These are phyloP conservation scores for Hemibagrus guttatus DNA, from an alignment of 2,797 vertebrate species.

Conservation along the genomic window DNA sequence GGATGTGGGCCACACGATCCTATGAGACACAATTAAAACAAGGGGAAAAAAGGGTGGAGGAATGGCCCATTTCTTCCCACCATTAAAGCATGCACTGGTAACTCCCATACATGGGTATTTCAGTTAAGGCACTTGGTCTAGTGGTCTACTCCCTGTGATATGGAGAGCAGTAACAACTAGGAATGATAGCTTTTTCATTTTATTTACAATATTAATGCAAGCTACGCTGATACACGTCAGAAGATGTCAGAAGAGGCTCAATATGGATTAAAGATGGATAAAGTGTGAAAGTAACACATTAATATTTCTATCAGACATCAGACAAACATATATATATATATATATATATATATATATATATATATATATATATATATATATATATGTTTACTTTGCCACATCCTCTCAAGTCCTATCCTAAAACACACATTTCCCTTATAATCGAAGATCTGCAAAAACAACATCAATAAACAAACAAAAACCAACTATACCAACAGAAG, in stretches of 20 bases:
- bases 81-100: slow-evolving; percentile 27
- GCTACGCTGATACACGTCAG: not conserved
- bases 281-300: not conserved
- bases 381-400: not conserved
- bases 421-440: not conserved
- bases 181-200: not conserved
- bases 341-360: too few species aligned
- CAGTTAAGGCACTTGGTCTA: not conserved
- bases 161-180: not conserved
- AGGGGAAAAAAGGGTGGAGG: slow-evolving; percentile 28
- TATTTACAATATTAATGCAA: not conserved
- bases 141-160: slow-evolving; percentile 24
- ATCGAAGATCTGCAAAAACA: not conserved
- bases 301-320: not conserved
- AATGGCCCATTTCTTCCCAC: slow-evolving; percentile 16
- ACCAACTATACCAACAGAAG: not conserved
- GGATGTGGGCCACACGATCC: slow-evolving; percentile 28
- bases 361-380: too few species aligned
- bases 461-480: not conserved
- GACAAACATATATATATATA: too few species aligned
- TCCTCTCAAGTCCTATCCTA: too few species aligned
- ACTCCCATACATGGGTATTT: slow-evolving; percentile 7
- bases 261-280: not conserved
- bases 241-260: not conserved
- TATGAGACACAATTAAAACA: slow-evolving; percentile 35